Evolutionary conservation across 2,888 invertebrate genomes (phyloP).

Genomic region (Cataglyphis albicans): DNA sequence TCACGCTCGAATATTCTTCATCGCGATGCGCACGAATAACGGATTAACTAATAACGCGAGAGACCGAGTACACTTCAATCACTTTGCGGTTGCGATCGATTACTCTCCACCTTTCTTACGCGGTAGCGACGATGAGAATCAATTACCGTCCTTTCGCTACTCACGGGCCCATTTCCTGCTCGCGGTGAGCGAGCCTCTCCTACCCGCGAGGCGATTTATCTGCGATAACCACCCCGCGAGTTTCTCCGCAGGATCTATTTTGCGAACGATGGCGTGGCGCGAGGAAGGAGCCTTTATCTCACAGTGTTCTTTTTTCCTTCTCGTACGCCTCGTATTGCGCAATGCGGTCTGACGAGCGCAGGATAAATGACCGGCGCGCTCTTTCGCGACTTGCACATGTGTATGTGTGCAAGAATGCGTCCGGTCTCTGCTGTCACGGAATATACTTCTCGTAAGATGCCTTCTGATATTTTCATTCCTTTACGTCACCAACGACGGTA

Average conservation of each 20-base stretch:
- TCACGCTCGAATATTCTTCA: constrained; percentile 32
- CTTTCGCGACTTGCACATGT: constrained; percentile 52
- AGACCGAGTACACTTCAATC: constrained; percentile 20
- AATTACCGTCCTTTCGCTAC: constrained; percentile 61
- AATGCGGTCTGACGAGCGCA: constrained; percentile 70
- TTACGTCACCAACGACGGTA: constrained; percentile 48
- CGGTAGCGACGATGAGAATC: constrained; percentile 67
- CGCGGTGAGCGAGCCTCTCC: constrained; percentile 61
- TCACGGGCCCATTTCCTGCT: constrained; percentile 64
- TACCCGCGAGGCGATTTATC: constrained; percentile 67
- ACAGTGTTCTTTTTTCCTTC: constrained; percentile 63
- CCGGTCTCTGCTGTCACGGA: constrained; percentile 44
- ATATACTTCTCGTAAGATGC: constrained; percentile 37
- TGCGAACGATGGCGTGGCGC: constrained; percentile 39
- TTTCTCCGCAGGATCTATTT: constrained; percentile 52
- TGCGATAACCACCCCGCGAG: constrained; percentile 66
- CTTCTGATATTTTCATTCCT: constrained; percentile 54
- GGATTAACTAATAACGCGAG: constrained; percentile 49
- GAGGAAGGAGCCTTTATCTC: constrained; percentile 41
- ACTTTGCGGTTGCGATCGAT: constrained; percentile 50
- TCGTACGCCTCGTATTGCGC: constrained; percentile 75
- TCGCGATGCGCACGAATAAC: constrained; percentile 37
- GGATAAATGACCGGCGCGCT: constrained; percentile 73
- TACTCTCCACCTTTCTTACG: constrained; percentile 37
- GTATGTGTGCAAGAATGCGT: background rate